phyloP scores from a whole-genome alignment of 2,888 invertebrate species.

The Patella depressa region DNA sequence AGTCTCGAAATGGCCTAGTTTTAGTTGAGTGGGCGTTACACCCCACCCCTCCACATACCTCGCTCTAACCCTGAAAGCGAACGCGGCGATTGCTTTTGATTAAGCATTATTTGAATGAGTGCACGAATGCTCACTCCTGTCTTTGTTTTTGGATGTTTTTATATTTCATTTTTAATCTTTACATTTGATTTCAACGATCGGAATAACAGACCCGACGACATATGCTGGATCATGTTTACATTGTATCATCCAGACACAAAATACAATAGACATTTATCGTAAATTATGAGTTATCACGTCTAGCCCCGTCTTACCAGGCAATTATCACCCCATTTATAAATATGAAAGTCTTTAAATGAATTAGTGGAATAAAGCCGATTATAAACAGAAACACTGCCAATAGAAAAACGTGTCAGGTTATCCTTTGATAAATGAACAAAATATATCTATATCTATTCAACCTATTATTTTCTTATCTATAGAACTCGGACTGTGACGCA shows the following conservation, averaged over 20 bases:
- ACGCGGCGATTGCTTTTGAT: neutral
- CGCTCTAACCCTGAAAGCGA: no score
- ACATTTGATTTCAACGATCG: neutral
- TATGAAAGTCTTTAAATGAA: neutral
- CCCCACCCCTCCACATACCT: no score
- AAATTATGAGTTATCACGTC: neutral
- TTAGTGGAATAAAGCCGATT: no score
- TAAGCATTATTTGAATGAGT: no score
- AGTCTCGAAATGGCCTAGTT: no score
- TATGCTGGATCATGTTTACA: neutral
- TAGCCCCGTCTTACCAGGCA: constrained; percentile 1
- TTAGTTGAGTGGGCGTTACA: no score
- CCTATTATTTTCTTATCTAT: no score
- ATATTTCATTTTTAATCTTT: neutral
- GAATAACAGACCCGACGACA: neutral
- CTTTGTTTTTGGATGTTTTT: neutral
- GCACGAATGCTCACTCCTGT: no score
- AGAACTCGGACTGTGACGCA: neutral
- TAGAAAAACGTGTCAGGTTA: no score
- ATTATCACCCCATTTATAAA: neutral
- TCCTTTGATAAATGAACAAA: no score
- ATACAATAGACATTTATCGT: neutral
- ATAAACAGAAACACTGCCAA: no score
- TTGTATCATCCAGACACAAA: neutral
- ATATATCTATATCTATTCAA: no score